Evolutionary conservation across 2,888 invertebrate species (phyloP).

Genomic region (Limenitis camilla): DNA sequence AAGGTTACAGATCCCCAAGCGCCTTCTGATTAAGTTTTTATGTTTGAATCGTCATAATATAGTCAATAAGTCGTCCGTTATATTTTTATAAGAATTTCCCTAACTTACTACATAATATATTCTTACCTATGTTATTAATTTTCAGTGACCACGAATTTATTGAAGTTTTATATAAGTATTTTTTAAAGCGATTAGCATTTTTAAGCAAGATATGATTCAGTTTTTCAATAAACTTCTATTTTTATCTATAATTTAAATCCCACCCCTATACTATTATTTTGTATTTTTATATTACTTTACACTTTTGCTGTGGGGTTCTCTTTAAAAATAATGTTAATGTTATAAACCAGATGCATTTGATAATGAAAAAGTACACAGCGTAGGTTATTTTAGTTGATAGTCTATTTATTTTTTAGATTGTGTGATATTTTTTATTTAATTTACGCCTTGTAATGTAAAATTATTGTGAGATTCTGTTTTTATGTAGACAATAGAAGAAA

Average conservation of each 20-base stretch:
- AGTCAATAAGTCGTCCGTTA: too few species aligned
- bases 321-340: conserved; percentile 18
- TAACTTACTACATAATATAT: too few species aligned
- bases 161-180: too few species aligned
- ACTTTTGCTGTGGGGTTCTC: conserved; percentile 36
- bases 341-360: conserved; percentile 71
- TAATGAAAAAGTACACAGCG: conserved; percentile 71
- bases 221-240: too few species aligned
- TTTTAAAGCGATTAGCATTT: too few species aligned
- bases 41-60: neutral
- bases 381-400: conserved; percentile 48
- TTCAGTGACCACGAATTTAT: too few species aligned
- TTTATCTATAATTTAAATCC: neutral
- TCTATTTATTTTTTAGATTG: conserved; percentile 51
- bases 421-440: conserved; percentile 63
- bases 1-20: conserved; percentile 71
- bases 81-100: too few species aligned
- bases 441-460: too few species aligned
- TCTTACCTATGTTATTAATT: too few species aligned
- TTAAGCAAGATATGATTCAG: too few species aligned
- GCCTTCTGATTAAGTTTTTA: conserved; percentile 37
- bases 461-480: too few species aligned
- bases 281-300: neutral
- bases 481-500: too few species aligned
- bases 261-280: neutral